Base-by-base conservation (phyloP, 2,113 vertebrate genomes). In the Labeo rohita region DNA sequence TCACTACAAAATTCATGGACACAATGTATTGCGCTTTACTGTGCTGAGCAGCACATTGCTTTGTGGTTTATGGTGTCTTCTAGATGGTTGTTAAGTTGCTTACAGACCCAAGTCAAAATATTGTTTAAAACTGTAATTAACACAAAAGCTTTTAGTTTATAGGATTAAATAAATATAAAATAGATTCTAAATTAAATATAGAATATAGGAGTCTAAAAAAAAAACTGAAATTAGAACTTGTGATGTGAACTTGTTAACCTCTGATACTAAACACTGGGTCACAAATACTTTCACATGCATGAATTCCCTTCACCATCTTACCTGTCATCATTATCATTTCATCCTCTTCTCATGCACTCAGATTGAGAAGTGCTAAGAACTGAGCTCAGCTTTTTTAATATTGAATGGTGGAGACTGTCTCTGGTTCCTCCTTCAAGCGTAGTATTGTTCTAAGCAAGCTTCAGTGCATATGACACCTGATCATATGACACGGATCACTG, bases 371-470 rank as follows among this genome's bases (percentile, higher is more conserved):
- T 34, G 28, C 73, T 84, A 80, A 84, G 74, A 47, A 43, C 59
- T 23, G 65, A 86, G 85, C 87, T 81, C 68, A 50, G 87, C 90
- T 90, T 12, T 90, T 94, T 91, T 92, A 92, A 95, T 92, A 92
- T 93, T 93, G 92, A 90, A 91, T 89, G 92, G 91, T 86, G 68
- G 15, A 87, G 61, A 86, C 10, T 84, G 90, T 87, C 85, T 94
- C 91, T 91, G 90, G 93, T 94, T 95, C 88, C 94, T 90, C 85
- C 86, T 59, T 80, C 91, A 89, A 92, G 87, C 70, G 65, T 28
- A 39, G 88, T 88, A 92, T 94, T 93, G 93, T 93, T 89, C 76
- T 18, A 84, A 47, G 54, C 78, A 76, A 87, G 87, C 89, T 75
- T 83, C 83, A 65, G 59, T 63, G 82, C 78, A 59, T 92, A 90